Base-by-base conservation (phyloP, 2,888 invertebrate genomes). In the Neocrepidodera transversa region DNA sequence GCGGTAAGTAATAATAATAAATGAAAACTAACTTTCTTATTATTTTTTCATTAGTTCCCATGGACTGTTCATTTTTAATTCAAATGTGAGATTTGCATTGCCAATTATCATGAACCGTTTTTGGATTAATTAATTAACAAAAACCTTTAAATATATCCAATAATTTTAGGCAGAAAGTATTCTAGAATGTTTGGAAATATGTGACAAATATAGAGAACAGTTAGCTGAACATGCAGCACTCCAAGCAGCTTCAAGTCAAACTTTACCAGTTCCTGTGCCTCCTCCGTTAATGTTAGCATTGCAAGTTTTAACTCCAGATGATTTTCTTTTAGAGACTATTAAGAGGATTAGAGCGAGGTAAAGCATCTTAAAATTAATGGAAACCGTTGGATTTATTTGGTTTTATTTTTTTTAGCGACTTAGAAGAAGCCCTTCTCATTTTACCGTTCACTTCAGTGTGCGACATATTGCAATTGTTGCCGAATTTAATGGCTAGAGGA, bases 361-460 rank as follows among this genome's bases (percentile, higher is more conserved):
- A 68, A 18, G 1, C 5, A 14, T 18, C 16, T 6, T 36, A n/a
- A n/a, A n/a, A n/a, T n/a, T n/a, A n/a, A n/a, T 36, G 5, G 11
- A 14, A 11, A 13, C 10, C 4, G 1, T 36, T n/a, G 10, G 1
- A 36, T 14, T 11, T 36, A n/a, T 11, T 7, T 7, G 7, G 47
- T 7, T n/a, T 3, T 43, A 11, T 18, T 45, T 45, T 60, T 81
- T 83, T 3, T 79, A 94, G 97, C 75, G 96, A 97, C 74, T 79
- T 98, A 61, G 95, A 97, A 79, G 95, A 96, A 79, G 86, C 95
- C 0, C 81, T 98, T 0, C 80, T 97, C 0, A 82, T 96, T 8
- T 80, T 98, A 38, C 95, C 97, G 1, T 93, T 95, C 75, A 84
- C 88, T 48, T 85, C 88, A 50, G 93, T 93, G 1, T 87, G 90